phyloP scores from a whole-genome alignment of 2,113 vertebrate species.

The Eretmochelys imbricata region DNA sequence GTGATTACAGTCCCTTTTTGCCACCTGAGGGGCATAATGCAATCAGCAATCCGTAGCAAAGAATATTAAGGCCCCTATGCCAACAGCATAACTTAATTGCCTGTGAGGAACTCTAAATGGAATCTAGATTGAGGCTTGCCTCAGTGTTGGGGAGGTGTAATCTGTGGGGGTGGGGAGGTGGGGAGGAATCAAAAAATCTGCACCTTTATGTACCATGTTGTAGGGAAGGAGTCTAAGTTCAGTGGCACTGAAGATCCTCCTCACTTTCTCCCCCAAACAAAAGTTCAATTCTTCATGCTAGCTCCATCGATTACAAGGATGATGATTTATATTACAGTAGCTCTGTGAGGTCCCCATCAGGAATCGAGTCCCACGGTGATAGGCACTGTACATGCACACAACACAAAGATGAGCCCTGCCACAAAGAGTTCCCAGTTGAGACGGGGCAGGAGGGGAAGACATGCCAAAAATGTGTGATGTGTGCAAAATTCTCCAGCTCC shows the following conservation, averaged over 20 bases:
- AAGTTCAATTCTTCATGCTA: neutral
- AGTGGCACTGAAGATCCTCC: neutral
- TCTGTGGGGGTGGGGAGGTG: rapidly evolving
- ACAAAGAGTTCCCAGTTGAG: neutral
- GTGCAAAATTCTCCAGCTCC: constrained; percentile 15
- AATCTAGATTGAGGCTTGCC: neutral
- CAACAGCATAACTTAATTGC: neutral
- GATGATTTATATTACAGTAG: neutral
- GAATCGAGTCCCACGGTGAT: neutral
- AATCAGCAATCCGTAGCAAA: neutral
- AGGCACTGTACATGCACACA: neutral
- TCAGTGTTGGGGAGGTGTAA: no score
- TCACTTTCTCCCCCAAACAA: neutral
- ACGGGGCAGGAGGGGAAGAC: neutral
- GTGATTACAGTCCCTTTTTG: rapidly evolving
- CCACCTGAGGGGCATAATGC: neutral
- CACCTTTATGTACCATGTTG: neutral
- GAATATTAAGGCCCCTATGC: neutral
- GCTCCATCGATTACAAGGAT: neutral
- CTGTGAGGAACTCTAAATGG: neutral
- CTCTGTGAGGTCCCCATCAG: neutral
- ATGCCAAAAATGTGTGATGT: neutral
- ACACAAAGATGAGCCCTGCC: neutral
- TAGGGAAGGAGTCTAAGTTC: neutral
- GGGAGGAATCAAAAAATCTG: no score